Base-by-base conservation (phyloP, 2,888 invertebrate genomes). In the Aphidoletes aphidimyza region DNA sequence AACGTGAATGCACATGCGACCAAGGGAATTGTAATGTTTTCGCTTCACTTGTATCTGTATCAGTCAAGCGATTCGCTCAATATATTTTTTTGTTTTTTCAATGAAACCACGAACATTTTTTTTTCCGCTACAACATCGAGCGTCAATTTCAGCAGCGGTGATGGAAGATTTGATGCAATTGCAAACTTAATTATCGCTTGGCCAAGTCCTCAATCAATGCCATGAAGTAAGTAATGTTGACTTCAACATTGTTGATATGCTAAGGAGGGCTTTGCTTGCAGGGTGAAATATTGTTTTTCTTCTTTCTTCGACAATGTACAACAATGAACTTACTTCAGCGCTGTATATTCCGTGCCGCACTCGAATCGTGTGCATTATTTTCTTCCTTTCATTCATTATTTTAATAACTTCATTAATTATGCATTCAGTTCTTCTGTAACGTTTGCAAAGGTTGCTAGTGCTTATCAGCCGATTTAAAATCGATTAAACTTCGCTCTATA, bases 401-500 rank as follows among this genome's bases (percentile, higher is more conserved):
- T 54, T 54, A 54, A 54, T 54, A 22, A 54, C 54, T 54, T 54
- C 26, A 54, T 54, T 11, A 54, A 54, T 54, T 54, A 54, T 54
- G 14, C 54, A 54, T 54, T 54, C 22, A 42, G 42, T 14, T 42
- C 42, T 42, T 42, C 42, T 42, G 14, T 42, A 42, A 6, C 6
- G n/a, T n/a, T 42, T 14, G 42, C 42, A 69, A 69, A 30, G 69
- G 30, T 69, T 69, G 34, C 17, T 5, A 14, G 69, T 30, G 69
- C 69, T 69, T 69, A 69, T 69, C 69, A 30, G 17, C 30, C 34
- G 69, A 69, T 69, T 69, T 69, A 69, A 69, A 69, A 69, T 69
- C 69, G 69, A 69, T 69, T 69, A 30, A 69, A 69, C 69, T 69
- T 69, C 30, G 42, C 42, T 14, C 14, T 14, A 42, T 9, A 42